Conservation (phyloP, 2,113 vertebrate species). For the Ammodytes marinus region DNA sequence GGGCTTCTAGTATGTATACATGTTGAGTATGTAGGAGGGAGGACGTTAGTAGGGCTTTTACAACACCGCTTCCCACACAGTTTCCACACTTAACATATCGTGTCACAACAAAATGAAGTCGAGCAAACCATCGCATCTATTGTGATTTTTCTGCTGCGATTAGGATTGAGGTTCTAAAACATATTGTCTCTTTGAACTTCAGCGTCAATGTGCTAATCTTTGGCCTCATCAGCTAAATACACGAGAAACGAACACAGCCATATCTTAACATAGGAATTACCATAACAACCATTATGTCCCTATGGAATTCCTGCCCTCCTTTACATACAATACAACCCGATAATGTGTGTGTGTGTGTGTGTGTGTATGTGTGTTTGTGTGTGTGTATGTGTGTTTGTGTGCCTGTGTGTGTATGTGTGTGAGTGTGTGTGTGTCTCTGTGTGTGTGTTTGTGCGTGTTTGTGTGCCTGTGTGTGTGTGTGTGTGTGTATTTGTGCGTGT, state of each 20-base stretch:
- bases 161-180: neutral
- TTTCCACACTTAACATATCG: neutral
- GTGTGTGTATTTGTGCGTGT: no score
- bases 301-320: constrained; percentile 61
- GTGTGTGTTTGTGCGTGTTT: no score
- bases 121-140: neutral
- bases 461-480: no score
- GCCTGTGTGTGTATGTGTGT: no score
- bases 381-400: no score
- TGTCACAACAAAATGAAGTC: neutral
- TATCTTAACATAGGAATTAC: constrained; percentile 44
- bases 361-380: no score
- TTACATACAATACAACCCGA: constrained; percentile 40
- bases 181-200: neutral
- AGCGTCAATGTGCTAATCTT: neutral
- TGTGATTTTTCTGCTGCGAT: neutral
- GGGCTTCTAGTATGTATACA: no score
- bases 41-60: no score
- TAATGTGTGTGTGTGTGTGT: neutral
- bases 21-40: no score
- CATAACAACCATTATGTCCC: constrained; percentile 64
- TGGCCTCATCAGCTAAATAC: neutral
- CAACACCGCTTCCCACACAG: no score
- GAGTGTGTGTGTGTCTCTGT: no score
- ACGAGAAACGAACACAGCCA: constrained; percentile 41